Base-by-base conservation (phyloP, 2,888 invertebrate genomes). In the Melieria picta region DNA sequence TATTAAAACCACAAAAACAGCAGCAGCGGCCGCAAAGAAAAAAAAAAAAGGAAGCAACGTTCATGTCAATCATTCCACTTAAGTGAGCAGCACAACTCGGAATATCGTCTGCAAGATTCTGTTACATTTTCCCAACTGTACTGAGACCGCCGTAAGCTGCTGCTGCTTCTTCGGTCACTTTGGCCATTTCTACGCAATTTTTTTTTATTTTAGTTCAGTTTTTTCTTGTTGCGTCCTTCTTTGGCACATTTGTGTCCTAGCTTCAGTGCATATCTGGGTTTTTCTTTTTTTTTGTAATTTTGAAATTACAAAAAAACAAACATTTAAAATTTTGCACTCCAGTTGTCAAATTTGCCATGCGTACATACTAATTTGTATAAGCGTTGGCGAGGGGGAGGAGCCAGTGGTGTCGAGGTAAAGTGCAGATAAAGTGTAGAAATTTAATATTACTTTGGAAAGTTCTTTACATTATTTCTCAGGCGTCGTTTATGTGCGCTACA, bases 41-140 rank as follows among this genome's bases (percentile, higher is more conserved):
- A 64, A 50, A 30, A 50, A 4, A 58, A 30, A 30, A 57, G 45
- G n/a, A 43, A 68, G 55, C 43, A 52, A 61, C 55, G 64, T 64
- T 57, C 50, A 57, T 69, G 64, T 69, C 69, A 69, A 64, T 69
- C 64, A 69, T 69, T 69, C 58, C 69, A 64, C 52, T 64, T 69
- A 69, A 69, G 64, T 69, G 64, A 64, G 58, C 69, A 58, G 30
- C 30, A 30, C 30, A 69, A 69, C 57, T 50, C 46, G 61, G 62
- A 62, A 62, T 62, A 69, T 48, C 48, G 42, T 50, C 66, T 43
- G n/a, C 56, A 56, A 66, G 65, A 66, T 66, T 66, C 65, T 48
- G 65, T 66, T 66, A 66, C 65, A 65, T 65, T 50, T 57, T 56
- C 46, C 55, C 52, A 55, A 45, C 46, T 48, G 9, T 57, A 57